Evolutionary conservation across 2,113 vertebrate species (phyloP), one percentile per base, ranked within the genome.

Genomic region (Alaudala cheleensis): DNA sequence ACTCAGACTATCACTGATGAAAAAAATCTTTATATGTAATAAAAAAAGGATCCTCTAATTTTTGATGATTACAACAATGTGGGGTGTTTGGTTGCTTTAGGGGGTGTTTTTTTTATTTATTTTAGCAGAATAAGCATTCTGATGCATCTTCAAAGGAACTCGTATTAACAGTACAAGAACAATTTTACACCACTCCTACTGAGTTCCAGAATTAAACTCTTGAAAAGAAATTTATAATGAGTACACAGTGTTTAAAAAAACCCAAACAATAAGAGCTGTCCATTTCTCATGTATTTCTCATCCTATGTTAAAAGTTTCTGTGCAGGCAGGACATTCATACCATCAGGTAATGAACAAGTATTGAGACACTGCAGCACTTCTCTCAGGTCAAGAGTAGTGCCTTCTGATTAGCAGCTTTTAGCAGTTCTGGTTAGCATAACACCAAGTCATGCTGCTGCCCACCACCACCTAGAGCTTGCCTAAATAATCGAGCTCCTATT

Each of bases 371-470:
- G 25, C 64, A 67, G 21, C 54, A 6, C 16, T 16, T 72, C 44
- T 28, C 12, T 33, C 12, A 0, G 29, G 29, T 66, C 42, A 47
- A 23, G 2, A 64, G 22, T 0, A 79, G 12, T 10, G 16, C 5
- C 29, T n/a, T 25, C 33, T 24, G 31, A 23, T 7, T 5, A 61
- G 26, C 61, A 81, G 16, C 4, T 86, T 80, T 69, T 18, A 50
- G 21, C 33, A 33, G 23, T 54, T 66, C 4, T 23, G 64, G 25
- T 33, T 20, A 77, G 40, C 21, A 13, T 11, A 34, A 37, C 49
- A 78, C 33, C 16, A 51, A 39, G 24, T 34, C 18, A 9, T 4
- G 3, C 39, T 45, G 25, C 42, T 78, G 60, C 29, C 87, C 56
- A 71, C 42, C 53, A 65, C 26, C 34, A 79, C 37, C 60, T 45